Conservation (phyloP, 1,140 invertebrate genomes). For the Callitettix versicolor region DNA sequence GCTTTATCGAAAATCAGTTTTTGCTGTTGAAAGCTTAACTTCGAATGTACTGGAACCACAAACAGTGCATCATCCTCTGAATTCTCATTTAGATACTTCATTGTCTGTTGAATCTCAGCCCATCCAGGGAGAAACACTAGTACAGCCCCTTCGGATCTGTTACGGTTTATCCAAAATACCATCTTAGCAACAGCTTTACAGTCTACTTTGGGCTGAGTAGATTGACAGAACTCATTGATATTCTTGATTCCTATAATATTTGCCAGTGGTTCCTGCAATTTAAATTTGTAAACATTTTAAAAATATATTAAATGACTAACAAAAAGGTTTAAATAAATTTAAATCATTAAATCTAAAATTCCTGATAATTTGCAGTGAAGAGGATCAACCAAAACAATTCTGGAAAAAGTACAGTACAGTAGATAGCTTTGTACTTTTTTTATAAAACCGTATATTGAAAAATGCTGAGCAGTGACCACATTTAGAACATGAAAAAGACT, state of each 20-base stretch:
- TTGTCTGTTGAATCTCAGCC: conserved; percentile 1
- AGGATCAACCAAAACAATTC: too few species aligned
- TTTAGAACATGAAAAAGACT: too few species aligned
- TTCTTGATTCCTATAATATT: not conserved
- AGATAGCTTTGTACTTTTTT: too few species aligned
- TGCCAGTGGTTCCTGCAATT: not conserved
- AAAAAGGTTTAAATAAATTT: too few species aligned
- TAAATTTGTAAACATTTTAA: not conserved
- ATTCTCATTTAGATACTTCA: not conserved
- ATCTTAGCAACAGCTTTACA: conserved; percentile 2
- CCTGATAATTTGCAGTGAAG: too few species aligned
- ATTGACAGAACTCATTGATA: not conserved
- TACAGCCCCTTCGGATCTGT: conserved; percentile 50
- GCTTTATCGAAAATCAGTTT: conserved; percentile 59
- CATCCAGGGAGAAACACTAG: conserved; percentile 74
- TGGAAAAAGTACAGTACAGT: too few species aligned
- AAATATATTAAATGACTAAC: too few species aligned
- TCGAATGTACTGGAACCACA: conserved; percentile 66
- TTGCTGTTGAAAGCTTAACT: conserved; percentile 65
- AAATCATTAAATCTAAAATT: too few species aligned
- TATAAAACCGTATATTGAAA: too few species aligned
- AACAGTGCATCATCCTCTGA: conserved; percentile 33
- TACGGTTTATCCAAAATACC: not conserved
- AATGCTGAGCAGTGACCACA: too few species aligned
- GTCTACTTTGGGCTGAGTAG: not conserved